Evolutionary conservation across 2,797 vertebrate genomes (phyloP).

Genomic region (Intellagama lesueurii): DNA sequence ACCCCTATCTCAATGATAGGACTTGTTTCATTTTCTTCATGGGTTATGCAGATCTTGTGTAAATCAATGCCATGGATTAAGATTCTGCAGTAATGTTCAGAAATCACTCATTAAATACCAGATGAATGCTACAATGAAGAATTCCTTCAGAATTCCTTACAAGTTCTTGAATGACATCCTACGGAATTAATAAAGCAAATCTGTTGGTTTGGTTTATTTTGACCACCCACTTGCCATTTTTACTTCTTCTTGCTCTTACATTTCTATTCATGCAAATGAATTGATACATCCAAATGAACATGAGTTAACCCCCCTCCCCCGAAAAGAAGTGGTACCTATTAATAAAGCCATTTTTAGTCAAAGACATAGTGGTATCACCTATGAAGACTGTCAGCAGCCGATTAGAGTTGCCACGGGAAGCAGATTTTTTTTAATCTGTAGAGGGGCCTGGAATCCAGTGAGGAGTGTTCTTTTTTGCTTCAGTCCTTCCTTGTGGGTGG

Average conservation of each 20-base stretch:
- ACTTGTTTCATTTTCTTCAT: background rate
- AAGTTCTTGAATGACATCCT: background rate
- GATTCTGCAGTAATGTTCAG: background rate
- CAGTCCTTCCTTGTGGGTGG: background rate
- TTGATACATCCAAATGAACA: background rate
- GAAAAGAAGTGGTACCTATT: background rate
- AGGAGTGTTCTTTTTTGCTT: background rate
- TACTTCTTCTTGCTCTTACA: background rate
- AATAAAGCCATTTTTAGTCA: background rate
- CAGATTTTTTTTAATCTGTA: background rate
- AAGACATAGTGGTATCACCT: background rate
- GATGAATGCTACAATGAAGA: background rate
- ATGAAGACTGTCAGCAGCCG: background rate
- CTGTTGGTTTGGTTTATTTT: conserved; percentile 10
- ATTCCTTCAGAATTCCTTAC: conserved; percentile 2
- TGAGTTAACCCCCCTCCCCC: too few relatives aligned
- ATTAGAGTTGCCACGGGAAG: too few relatives aligned
- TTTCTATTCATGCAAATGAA: conserved; percentile 6
- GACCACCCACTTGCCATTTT: background rate
- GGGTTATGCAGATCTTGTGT: background rate
- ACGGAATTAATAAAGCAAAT: background rate
- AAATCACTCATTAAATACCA: conserved; percentile 14
- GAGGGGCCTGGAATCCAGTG: too few relatives aligned
- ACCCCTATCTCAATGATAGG: background rate
- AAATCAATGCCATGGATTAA: background rate